Evolutionary conservation across 1,140 invertebrate species (phyloP), one percentile per base, ranked within the genome.

Genomic region (Saccostrea cuccullata): DNA sequence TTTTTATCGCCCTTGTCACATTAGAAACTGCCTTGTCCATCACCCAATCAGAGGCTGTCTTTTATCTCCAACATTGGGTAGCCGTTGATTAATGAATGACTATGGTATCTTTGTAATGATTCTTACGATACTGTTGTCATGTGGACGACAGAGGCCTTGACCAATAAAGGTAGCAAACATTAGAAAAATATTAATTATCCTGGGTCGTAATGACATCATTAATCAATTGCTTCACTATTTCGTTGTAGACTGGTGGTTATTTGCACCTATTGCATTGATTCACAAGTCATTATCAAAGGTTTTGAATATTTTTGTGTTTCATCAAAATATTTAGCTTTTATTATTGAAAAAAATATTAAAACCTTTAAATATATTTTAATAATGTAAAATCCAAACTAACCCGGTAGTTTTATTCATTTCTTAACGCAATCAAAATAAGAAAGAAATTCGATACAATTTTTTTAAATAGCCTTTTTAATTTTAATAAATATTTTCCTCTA

Each of bases 191-290:
- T 77, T 77, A 77, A 77, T 77, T 77, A 77, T 26, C 11, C 13
- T 13, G 26, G 70, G 70, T 77, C 70, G 15, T 77, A 77, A 77
- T 77, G 70, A 77, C 70, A 64, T 64, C n/a, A n/a, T n/a, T 20
- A 64, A 64, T 64, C n/a, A 64, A 20, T 0, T 0, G 15, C 5
- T 6, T 17, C 8, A 13, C 13, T 4, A 60, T 60, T 60, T 17
- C n/a, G 17, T 64, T 64, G 17, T 64, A 64, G 58, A 64, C n/a
- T 64, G n/a, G 58, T n/a, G 5, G 58, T 64, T 64, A 17, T 64
- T n/a, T 64, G 13, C 58, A 20, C 4, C 13, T 17, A 60, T 60
- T 20, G 13, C 13, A 20, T 64, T 17, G 4, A 64, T 64, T n/a
- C 58, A n/a, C 5, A 8, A 64, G 12, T 64, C 58, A 20, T 17